A percentile compares a stretch with the other conserved stretches of the same genome.
Conservation (phyloP, 2,113 vertebrate species). For the Pelecanoides urinatrix region DNA sequence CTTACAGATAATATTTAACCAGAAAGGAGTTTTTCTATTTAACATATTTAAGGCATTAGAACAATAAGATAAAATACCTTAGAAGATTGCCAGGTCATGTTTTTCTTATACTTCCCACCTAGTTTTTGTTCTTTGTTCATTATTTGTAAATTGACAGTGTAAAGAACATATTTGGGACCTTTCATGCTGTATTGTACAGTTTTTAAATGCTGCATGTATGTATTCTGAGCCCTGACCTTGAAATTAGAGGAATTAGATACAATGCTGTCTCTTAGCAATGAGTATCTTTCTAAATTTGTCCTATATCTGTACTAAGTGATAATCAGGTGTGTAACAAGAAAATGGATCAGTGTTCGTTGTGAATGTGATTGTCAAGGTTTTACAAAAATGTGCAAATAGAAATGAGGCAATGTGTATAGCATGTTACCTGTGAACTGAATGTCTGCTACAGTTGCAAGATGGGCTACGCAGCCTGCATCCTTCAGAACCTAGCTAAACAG, state of each 20-base stretch:
- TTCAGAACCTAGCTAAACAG: not conserved
- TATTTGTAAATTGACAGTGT: not conserved
- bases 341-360: not conserved
- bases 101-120: not conserved
- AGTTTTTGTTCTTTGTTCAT: not conserved
- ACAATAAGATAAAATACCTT: not conserved
- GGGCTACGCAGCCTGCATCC: not conserved
- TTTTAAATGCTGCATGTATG: not conserved
- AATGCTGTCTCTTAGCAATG: fast-evolving
- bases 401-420: not conserved
- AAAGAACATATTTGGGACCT: not conserved
- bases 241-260: not conserved
- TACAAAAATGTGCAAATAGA: not conserved
- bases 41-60: not conserved
- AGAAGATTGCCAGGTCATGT: not conserved
- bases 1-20: not conserved
- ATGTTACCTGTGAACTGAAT: not conserved
- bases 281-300: not conserved
- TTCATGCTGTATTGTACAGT: not conserved
- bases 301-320: not conserved
- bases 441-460: not conserved
- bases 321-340: not conserved
- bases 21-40: not conserved
- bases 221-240: not conserved
- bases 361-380: not conserved